Percentiles rank a stretch among this genome's conserved stretches.
Conservation (phyloP, 2,113 vertebrate species). For the Clupea harengus region DNA sequence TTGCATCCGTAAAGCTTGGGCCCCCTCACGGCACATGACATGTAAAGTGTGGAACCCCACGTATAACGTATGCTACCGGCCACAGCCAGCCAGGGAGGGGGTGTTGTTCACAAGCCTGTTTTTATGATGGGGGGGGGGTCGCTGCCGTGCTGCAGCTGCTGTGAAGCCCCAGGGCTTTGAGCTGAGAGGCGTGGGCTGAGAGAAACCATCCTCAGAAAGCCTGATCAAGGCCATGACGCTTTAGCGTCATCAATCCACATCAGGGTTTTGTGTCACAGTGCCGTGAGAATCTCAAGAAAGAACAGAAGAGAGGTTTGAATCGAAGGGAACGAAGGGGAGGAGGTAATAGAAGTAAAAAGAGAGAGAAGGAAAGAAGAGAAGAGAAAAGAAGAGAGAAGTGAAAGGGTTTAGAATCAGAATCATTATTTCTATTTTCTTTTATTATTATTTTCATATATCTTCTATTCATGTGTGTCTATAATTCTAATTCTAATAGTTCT, state of each 20-base stretch:
- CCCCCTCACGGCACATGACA: neutral
- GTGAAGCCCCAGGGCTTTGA: neutral
- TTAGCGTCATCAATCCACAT: neutral
- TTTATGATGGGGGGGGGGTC: neutral
- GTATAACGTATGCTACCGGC: neutral
- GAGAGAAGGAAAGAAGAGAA: neutral
- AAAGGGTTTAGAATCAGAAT: neutral
- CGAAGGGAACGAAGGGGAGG: neutral
- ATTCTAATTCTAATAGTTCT: too few relatives aligned
- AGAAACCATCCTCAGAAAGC: neutral
- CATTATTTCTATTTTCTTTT: too few relatives aligned
- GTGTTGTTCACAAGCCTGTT: neutral
- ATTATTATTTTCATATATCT: too few relatives aligned
- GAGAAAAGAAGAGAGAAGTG: neutral
- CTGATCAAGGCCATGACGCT: neutral
- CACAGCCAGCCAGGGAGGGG: neutral
- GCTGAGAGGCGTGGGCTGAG: neutral
- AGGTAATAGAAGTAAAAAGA: neutral
- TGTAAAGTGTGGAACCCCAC: neutral
- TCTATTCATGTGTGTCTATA: too few relatives aligned
- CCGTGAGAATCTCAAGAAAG: neutral
- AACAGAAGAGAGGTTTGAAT: neutral
- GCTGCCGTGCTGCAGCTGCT: neutral
- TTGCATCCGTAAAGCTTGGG: slow-evolving; percentile 30
- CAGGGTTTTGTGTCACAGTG: neutral